A percentile compares a stretch with the other conserved stretches of the same genome.
Conservation (phyloP, 2,797 vertebrate species). For the Scyliorhinus canicula region DNA sequence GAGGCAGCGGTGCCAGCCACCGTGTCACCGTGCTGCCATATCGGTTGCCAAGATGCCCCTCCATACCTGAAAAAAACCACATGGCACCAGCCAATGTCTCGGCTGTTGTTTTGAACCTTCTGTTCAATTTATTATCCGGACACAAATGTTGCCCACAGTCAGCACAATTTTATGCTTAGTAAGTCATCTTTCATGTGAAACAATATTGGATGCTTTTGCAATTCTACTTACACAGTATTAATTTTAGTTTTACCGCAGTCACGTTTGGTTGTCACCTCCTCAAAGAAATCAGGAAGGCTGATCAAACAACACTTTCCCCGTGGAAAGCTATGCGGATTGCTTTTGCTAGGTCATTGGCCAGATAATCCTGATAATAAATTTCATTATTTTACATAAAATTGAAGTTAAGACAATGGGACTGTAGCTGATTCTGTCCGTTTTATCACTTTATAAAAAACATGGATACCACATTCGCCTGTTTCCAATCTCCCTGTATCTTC, state of each 20-base stretch:
- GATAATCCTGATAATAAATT: neutral
- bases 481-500: neutral
- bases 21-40: no score
- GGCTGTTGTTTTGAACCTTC: neutral
- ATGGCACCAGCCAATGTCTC: neutral
- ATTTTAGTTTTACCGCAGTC: neutral
- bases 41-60: neutral
- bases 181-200: neutral
- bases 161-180: no score
- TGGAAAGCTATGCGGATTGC: neutral
- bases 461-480: neutral
- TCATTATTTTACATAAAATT: neutral
- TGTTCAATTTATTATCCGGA: no score
- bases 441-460: neutral
- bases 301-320: neutral
- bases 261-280: neutral
- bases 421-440: neutral
- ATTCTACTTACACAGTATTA: neutral
- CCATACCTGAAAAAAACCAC: neutral
- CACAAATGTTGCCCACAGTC: neutral
- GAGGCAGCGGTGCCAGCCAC: no score
- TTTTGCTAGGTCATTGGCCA: neutral
- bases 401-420: neutral
- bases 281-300: neutral
- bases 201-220: neutral